Evolutionary conservation across 2,797 vertebrate species (phyloP), one percentile per base, ranked within the genome.

Genomic region (Spondyliosoma cantharus): DNA sequence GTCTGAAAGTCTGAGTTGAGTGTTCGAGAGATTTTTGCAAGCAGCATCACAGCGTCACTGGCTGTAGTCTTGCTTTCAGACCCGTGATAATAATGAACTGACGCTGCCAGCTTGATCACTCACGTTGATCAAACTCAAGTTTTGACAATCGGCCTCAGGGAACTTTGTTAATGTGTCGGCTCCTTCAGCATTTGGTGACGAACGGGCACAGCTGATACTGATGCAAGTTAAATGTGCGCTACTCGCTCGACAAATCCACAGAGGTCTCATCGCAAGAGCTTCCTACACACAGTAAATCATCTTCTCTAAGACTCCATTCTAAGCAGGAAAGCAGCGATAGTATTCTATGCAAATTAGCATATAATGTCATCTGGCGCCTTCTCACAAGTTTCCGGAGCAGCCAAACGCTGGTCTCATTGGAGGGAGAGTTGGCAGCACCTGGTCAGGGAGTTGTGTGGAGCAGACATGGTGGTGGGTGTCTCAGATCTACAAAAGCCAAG

Each of bases 341-440:
- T 50, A 82, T 83, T 87, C 57, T 71, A 75, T 87, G 74, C 58
- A 84, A 82, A 87, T 89, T 52, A 82, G 49, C 45, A 64, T 82
- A 64, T 84, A 78, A 84, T 76, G 71, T 82, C 64, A 71, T 71
- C 76, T 84, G 78, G 57, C 75, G 63, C 49, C 58, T 32, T 74
- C 60, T 70, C 3, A 17, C 22, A 58, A 45, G 62, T 53, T 74
- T 71, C 25, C 11, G 12, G 37, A 78, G 76, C 25, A 71, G 65
- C 65, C 71, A 81, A 79, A 43, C 74, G 62, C 37, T 19, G 11
- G 25, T 76, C 80, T 78, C 48, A 32, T 19, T 37, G 57, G 57
- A 75, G n/a, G 37, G 46, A 37, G 62, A 45, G 49, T 57, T 86
- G 87, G 82, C 85, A 81, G 82, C 5, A 69, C 62, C 74, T 74